Evolutionary conservation across 2,888 invertebrate species (phyloP).

Genomic region (Drosophila birchii): DNA sequence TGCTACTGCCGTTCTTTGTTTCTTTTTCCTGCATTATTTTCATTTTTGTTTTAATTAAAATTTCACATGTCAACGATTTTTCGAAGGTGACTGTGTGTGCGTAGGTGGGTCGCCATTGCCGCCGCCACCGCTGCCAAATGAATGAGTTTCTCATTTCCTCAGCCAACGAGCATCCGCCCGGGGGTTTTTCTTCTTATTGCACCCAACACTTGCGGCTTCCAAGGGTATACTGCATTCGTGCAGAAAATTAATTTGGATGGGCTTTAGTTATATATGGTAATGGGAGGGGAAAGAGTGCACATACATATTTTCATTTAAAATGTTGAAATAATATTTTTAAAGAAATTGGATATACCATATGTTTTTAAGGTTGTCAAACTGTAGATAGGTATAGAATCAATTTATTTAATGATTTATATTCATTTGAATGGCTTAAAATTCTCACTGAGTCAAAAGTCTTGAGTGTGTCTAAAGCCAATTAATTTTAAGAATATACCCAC

Average conservation of each 20-base stretch:
- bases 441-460: too few relatives aligned
- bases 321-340: neutral
- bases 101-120: conserved; percentile 23
- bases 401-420: neutral
- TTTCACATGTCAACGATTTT: conserved; percentile 76
- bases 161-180: conserved; percentile 33
- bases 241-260: conserved; percentile 1
- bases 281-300: neutral
- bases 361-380: neutral
- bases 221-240: conserved; percentile 8
- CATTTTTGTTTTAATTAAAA: conserved; percentile 75
- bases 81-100: conserved; percentile 46
- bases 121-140: conserved; percentile 21
- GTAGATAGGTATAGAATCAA: neutral
- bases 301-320: neutral
- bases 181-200: conserved; percentile 19
- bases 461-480: neutral
- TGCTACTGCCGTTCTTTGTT: conserved; percentile 44
- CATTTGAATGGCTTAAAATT: neutral
- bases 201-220: conserved; percentile 15
- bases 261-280: neutral
- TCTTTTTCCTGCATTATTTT: conserved; percentile 57
- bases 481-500: neutral
- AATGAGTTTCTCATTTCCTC: conserved; percentile 63
- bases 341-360: neutral